A percentile compares a stretch with the other conserved stretches of the same genome.
These are phyloP conservation scores for Hydractinia symbiolongicarpus DNA, from an alignment of 30 jellyfish, hydroid and myxozoan genomes.

Conservation along the genomic window DNA sequence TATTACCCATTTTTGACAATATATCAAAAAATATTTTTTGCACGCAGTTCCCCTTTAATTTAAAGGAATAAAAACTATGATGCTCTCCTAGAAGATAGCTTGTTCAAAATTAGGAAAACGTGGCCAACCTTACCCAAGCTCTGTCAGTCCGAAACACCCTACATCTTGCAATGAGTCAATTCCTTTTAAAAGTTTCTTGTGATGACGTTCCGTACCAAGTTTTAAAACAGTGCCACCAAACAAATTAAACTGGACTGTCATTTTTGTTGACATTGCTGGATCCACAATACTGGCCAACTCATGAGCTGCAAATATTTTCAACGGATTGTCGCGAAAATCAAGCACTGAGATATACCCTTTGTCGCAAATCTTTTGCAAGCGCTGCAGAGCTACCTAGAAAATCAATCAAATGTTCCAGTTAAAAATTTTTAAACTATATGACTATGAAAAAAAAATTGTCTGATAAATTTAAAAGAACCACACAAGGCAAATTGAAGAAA, in stretches of 20 bases:
- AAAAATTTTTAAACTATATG: not conserved
- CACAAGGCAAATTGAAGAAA: no score
- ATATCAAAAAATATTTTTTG: no score
- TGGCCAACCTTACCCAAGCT: constrained; percentile 47
- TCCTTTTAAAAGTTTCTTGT: constrained; percentile 50
- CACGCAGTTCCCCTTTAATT: no score
- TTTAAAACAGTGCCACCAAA: constrained; percentile 87
- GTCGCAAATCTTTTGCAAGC: constrained; percentile 76
- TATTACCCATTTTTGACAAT: no score
- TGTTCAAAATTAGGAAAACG: no score
- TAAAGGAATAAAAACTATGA: no score
- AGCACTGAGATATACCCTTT: constrained; percentile 83
- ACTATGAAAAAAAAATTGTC: not conserved
- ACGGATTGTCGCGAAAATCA: constrained; percentile 73
- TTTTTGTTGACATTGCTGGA: constrained; percentile 91
- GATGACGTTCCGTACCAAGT: constrained; percentile 87
- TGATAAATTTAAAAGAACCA: not conserved
- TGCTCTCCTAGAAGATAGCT: no score
- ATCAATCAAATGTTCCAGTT: not conserved
- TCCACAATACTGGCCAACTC: constrained; percentile 81
- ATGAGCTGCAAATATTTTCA: constrained; percentile 87
- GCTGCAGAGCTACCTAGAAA: constrained; percentile 51
- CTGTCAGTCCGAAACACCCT: constrained; percentile 87
- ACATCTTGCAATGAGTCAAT: constrained; percentile 71
- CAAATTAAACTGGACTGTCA: constrained; percentile 87